These are phyloP conservation scores for Astropecten irregularis DNA, from an alignment of 53 echinoderm and acorn worm genomes.

Conservation along the genomic window DNA sequence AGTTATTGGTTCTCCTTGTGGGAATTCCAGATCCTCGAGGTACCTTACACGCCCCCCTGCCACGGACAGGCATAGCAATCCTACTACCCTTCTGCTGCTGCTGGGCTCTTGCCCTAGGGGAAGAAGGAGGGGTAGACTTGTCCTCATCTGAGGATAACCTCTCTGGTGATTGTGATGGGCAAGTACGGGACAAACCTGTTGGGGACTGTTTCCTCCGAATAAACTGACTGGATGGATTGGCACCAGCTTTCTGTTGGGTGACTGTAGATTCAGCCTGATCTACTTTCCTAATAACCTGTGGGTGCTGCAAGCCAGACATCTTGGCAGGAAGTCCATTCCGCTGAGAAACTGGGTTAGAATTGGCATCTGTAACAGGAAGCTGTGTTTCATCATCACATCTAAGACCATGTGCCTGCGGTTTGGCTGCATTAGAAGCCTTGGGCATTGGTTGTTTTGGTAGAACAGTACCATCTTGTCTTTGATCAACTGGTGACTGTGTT, in stretches of 20 bases:
- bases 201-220: conserved; percentile 3
- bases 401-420: not conserved
- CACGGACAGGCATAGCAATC: conserved; percentile 51
- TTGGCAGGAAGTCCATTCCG: conserved; percentile 30
- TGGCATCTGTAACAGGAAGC: conserved; percentile 14
- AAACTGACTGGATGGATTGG: not conserved
- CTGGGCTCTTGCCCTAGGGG: conserved; percentile 21
- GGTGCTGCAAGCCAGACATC: conserved; percentile 20
- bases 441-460: not conserved
- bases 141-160: conserved; percentile 26
- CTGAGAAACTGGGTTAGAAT: conserved; percentile 28
- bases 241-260: not conserved
- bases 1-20: conserved; percentile 34
- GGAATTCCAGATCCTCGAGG: conserved; percentile 47
- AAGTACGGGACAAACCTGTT: not conserved
- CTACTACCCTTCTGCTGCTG: conserved; percentile 30
- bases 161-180: conserved; percentile 16
- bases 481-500: not conserved
- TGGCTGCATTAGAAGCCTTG: not conserved
- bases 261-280: not conserved
- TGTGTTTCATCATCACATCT: not conserved
- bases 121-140: conserved; percentile 14
- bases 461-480: not conserved
- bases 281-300: not conserved
- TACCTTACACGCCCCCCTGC: conserved; percentile 50